Evolutionary conservation across 2,888 invertebrate species (phyloP).

Genomic region (Hybos culiciformis): DNA sequence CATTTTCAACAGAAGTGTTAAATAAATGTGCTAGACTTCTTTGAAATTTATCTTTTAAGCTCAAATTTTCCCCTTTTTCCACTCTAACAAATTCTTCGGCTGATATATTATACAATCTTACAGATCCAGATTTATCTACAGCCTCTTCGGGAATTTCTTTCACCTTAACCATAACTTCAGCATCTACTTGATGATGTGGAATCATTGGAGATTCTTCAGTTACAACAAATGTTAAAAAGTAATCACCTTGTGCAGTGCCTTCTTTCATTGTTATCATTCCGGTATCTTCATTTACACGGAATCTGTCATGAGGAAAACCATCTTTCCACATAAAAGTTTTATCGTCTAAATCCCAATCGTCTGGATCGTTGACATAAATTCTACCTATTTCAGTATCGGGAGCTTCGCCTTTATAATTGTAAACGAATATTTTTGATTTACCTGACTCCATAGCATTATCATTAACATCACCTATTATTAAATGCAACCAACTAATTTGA

Average conservation of each 20-base stretch:
- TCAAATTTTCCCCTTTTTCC: slow-evolving; percentile 24
- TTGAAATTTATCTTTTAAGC: slow-evolving; percentile 36
- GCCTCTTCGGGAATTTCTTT: slow-evolving; percentile 83
- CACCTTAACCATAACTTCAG: slow-evolving; percentile 75
- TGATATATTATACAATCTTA: slow-evolving; percentile 65
- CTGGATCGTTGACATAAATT: slow-evolving; percentile 77
- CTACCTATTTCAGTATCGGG: slow-evolving; percentile 76
- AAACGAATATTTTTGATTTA: slow-evolving; percentile 80
- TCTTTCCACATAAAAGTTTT: slow-evolving; percentile 67
- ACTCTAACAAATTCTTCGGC: slow-evolving; percentile 75
- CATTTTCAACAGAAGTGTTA: slow-evolving; percentile 65
- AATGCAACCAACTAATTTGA: slow-evolving; percentile 68
- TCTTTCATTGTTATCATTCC: slow-evolving; percentile 82
- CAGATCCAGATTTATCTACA: slow-evolving; percentile 82
- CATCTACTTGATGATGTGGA: slow-evolving; percentile 55
- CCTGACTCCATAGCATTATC: slow-evolving; percentile 85
- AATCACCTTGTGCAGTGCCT: slow-evolving; percentile 61
- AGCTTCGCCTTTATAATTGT: slow-evolving; percentile 79
- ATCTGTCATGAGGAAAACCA: slow-evolving; percentile 43
- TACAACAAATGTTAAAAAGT: slow-evolving; percentile 58
- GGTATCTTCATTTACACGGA: slow-evolving; percentile 56
- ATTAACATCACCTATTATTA: slow-evolving; percentile 89
- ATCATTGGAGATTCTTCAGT: slow-evolving; percentile 50
- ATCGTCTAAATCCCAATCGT: slow-evolving; percentile 93
- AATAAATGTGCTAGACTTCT: slow-evolving; percentile 52